Percentiles rank a stretch among this genome's conserved stretches.
phyloP scores from a whole-genome alignment of 2,797 vertebrate species.

The Vireo griseus region DNA sequence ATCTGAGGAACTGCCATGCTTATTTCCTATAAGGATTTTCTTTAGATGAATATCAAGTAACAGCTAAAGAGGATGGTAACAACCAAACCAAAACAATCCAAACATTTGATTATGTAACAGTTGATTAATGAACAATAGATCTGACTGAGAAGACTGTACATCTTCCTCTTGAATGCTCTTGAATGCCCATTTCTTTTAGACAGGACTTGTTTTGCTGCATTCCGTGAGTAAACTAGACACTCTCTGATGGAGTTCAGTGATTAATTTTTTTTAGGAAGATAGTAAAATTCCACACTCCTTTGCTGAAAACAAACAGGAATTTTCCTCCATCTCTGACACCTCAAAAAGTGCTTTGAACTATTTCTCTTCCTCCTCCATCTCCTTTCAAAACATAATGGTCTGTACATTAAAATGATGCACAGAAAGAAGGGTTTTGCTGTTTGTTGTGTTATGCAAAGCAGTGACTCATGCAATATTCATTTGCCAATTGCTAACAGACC shows the following conservation, averaged over 20 bases:
- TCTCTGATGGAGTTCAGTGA: background rate
- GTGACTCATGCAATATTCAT: background rate
- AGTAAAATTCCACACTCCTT: background rate
- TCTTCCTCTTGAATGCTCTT: background rate
- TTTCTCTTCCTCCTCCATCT: background rate
- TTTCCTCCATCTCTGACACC: background rate
- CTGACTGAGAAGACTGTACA: background rate
- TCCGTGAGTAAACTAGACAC: background rate
- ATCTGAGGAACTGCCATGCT: background rate
- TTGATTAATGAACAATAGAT: background rate
- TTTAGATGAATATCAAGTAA: background rate
- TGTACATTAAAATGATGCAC: background rate
- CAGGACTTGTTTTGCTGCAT: background rate
- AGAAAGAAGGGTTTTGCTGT: background rate
- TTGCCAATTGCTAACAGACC: background rate
- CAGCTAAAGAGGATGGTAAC: background rate
- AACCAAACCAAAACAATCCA: background rate
- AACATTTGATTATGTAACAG: background rate
- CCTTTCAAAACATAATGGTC: background rate
- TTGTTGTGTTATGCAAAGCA: background rate
- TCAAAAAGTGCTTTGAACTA: background rate
- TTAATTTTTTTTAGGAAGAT: background rate
- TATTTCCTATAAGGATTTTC: background rate
- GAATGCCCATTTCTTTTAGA: background rate
- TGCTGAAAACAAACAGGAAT: background rate